Evolutionary conservation across 2,113 vertebrate species (phyloP).

Genomic region (Connochaetes taurinus): DNA sequence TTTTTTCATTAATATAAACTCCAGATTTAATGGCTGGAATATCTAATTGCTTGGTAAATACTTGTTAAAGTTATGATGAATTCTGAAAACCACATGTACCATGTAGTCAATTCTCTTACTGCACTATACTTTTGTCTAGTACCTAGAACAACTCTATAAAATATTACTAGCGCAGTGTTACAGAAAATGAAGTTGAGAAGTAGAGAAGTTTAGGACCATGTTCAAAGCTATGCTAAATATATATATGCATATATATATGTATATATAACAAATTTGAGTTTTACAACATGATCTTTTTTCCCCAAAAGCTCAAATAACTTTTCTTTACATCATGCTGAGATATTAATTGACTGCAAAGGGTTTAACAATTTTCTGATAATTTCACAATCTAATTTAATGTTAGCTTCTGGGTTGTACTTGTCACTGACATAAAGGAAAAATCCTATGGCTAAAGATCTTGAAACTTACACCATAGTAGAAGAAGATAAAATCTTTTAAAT

Average conservation of each 20-base stretch:
- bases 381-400: slow-evolving; percentile 27
- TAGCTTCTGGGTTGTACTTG: slow-evolving; percentile 5
- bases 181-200: slow-evolving; percentile 20
- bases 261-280: neutral
- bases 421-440: slow-evolving; percentile 6
- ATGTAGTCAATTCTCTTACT: neutral
- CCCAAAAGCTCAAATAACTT: neutral
- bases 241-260: neutral
- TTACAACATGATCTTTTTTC: neutral
- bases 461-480: neutral
- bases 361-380: slow-evolving; percentile 25
- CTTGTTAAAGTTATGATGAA: neutral
- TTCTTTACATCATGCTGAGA: slow-evolving; percentile 32
- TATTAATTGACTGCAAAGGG: slow-evolving; percentile 18
- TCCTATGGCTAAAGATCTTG: neutral
- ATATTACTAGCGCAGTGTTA: neutral
- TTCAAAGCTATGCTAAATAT: neutral
- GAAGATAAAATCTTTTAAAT: neutral
- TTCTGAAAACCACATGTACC: neutral
- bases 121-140: neutral
- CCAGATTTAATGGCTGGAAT: neutral
- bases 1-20: neutral
- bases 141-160: neutral
- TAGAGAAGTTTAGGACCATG: neutral
- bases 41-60: neutral